Evolutionary conservation across 2,888 invertebrate genomes (phyloP).

Genomic region (Cryptocephalus moraei): DNA sequence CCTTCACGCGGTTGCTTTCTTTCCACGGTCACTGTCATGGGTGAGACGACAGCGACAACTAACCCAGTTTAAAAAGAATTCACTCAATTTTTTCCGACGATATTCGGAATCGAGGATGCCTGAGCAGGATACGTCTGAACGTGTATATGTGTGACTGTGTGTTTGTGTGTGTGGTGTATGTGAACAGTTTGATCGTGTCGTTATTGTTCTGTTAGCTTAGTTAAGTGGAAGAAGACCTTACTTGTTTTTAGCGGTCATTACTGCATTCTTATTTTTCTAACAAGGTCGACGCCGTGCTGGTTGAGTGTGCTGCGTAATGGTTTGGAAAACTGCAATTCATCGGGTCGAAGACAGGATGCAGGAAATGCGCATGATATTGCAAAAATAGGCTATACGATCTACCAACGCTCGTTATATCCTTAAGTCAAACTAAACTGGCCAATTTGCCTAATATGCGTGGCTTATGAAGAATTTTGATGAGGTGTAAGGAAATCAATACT

Average conservation of each 20-base stretch:
- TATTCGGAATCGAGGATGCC: conserved; percentile 1
- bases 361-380: too few relatives aligned
- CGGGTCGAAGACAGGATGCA: not conserved
- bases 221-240: not conserved
- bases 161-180: too few relatives aligned
- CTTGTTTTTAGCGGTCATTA: conserved; percentile 1
- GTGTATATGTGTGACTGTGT: too few relatives aligned
- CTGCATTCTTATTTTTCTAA: not conserved
- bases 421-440: too few relatives aligned
- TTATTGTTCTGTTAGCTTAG: conserved; percentile 10
- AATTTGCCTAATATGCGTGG: too few relatives aligned
- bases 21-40: not conserved
- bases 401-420: too few relatives aligned
- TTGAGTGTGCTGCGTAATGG: not conserved
- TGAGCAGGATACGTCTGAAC: not conserved
- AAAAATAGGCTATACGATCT: too few relatives aligned
- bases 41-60: conserved; percentile 4
- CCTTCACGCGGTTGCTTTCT: too few relatives aligned
- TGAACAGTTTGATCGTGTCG: not conserved
- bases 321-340: not conserved
- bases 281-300: not conserved
- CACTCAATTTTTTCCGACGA: not conserved
- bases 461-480: too few relatives aligned
- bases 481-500: too few relatives aligned
- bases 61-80: conserved; percentile 1